A percentile compares a stretch with the other conserved stretches of the same genome.
phyloP scores from a whole-genome alignment of 2,797 vertebrate genomes.

The Trachops cirrhosus region DNA sequence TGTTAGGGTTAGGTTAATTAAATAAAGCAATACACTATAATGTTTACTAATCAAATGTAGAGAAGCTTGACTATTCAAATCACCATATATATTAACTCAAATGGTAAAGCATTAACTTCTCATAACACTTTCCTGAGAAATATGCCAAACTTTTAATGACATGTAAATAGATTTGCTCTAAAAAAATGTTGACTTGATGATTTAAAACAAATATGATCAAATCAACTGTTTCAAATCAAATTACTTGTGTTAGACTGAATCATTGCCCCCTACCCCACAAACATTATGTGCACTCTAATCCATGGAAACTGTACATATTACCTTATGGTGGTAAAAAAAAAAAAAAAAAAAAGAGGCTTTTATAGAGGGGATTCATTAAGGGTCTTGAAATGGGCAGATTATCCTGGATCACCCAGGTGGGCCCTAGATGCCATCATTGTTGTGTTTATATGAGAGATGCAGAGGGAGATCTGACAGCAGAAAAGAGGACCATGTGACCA shows the following conservation, averaged over 20 bases:
- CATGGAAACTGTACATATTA: background rate
- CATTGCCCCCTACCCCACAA: background rate
- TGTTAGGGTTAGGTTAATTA: conserved; percentile 5
- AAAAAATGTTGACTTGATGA: background rate
- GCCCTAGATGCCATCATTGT: background rate
- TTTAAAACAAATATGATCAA: background rate
- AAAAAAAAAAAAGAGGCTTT: background rate
- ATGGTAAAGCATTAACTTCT: conserved; percentile 3
- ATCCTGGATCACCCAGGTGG: background rate
- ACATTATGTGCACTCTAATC: background rate
- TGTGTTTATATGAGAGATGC: background rate
- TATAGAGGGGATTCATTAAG: background rate
- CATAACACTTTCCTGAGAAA: background rate
- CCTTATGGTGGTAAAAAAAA: too few species aligned
- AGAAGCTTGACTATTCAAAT: conserved; percentile 42
- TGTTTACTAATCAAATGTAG: conserved; percentile 20
- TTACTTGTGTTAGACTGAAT: background rate
- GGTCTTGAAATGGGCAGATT: background rate
- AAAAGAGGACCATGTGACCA: background rate
- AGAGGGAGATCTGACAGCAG: background rate
- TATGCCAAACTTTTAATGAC: background rate
- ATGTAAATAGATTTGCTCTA: background rate
- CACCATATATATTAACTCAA: conserved; percentile 28
- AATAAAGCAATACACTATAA: background rate
- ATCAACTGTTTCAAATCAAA: background rate